These are phyloP conservation scores for Stenolophus ochropezus DNA, from an alignment of 2,888 invertebrate species.

Conservation along the genomic window DNA sequence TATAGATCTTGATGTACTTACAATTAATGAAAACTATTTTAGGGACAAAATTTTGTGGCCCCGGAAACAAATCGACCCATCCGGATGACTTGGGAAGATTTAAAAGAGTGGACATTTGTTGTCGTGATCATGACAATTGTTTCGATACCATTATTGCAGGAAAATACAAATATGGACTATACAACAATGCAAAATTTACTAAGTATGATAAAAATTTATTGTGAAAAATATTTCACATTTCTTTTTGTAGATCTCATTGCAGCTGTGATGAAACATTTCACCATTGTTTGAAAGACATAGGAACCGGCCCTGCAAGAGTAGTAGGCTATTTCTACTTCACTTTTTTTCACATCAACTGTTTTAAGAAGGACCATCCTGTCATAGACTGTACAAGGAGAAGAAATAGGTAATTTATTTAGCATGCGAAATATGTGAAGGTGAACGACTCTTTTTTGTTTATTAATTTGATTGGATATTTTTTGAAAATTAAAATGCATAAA, in stretches of 20 bases:
- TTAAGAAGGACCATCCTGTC: conserved; percentile 77
- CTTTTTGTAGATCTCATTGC: conserved; percentile 79
- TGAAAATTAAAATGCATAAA: background rate
- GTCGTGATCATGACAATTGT: conserved; percentile 83
- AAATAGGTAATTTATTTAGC: conserved; percentile 68
- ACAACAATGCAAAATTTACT: conserved; percentile 81
- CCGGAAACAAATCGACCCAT: conserved; percentile 78
- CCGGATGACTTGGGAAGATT: conserved; percentile 79
- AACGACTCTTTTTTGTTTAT: background rate
- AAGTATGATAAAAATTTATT: conserved; percentile 72
- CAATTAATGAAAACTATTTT: conserved; percentile 21
- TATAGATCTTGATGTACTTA: too few species aligned
- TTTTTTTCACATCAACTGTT: conserved; percentile 83
- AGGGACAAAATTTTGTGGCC: conserved; percentile 87
- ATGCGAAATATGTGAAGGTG: background rate
- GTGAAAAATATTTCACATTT: background rate
- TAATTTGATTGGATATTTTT: background rate
- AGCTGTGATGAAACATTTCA: conserved; percentile 82
- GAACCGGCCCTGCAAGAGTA: conserved; percentile 75
- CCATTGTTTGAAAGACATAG: conserved; percentile 78
- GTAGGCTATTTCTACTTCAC: conserved; percentile 85
- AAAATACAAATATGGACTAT: conserved; percentile 76
- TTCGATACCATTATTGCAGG: conserved; percentile 77
- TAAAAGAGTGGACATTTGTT: conserved; percentile 81
- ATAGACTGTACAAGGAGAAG: conserved; percentile 73